phyloP scores from a whole-genome alignment of 92 coral and sea anemone species.

The Porites rus region DNA sequence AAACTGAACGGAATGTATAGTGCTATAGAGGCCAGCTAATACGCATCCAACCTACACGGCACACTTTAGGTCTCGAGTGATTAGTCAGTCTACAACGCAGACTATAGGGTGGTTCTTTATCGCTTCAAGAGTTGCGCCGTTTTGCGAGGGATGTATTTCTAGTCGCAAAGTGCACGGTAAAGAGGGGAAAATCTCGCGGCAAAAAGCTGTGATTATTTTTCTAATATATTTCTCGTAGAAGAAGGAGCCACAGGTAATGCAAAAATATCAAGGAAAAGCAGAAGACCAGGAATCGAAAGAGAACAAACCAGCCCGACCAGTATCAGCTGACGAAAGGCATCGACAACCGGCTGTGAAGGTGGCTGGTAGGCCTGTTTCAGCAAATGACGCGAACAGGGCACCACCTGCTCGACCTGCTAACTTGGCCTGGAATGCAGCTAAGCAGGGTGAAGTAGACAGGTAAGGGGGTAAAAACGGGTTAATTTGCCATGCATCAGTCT shows the following conservation, averaged over 20 bases:
- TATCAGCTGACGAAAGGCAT: conserved; percentile 67
- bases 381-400: conserved; percentile 72
- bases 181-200: not conserved
- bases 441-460: conserved; percentile 93
- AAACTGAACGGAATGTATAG: too few species aligned
- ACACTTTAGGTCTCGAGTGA: too few species aligned
- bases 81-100: too few species aligned
- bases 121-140: too few species aligned
- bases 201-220: not conserved
- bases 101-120: too few species aligned
- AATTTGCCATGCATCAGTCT: too few species aligned
- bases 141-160: too few species aligned
- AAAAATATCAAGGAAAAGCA: conserved; percentile 80
- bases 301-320: conserved; percentile 71
- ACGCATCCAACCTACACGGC: too few species aligned
- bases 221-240: conserved; percentile 50
- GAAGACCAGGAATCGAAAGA: conserved; percentile 59
- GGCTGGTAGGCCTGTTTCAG: conserved; percentile 87
- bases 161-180: not conserved
- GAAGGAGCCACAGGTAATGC: conserved; percentile 86
- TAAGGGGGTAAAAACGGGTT: not conserved
- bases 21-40: too few species aligned
- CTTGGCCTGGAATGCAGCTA: conserved; percentile 96
- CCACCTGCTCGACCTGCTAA: conserved; percentile 66
- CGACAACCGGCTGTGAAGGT: conserved; percentile 48